phyloP scores from a whole-genome alignment of 2,113 vertebrate species.

The Amphiprion ocellaris region DNA sequence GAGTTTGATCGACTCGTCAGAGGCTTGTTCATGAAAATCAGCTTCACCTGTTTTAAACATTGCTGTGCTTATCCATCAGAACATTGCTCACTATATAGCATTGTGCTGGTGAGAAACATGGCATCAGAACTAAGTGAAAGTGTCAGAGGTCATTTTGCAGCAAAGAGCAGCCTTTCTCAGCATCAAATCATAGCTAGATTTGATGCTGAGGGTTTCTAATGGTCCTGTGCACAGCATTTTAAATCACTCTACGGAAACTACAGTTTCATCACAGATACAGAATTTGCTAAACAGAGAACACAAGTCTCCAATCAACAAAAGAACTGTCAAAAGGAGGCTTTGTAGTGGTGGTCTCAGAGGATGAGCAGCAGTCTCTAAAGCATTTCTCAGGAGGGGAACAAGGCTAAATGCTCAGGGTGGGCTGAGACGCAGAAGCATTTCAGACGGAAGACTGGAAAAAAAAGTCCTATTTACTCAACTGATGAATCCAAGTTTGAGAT shows the following conservation, averaged over 20 bases:
- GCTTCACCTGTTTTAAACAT: background rate
- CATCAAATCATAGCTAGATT: background rate
- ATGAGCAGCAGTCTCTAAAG: background rate
- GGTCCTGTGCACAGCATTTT: background rate
- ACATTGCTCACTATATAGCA: background rate
- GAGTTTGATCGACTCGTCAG: background rate
- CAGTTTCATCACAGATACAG: background rate
- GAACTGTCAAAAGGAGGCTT: too few relatives aligned
- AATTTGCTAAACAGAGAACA: too few relatives aligned
- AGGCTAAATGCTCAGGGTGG: too few relatives aligned
- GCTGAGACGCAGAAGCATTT: too few relatives aligned
- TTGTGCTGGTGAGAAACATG: background rate
- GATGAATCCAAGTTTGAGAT: too few relatives aligned
- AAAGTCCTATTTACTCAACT: too few relatives aligned
- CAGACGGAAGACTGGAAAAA: too few relatives aligned
- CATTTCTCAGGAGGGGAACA: background rate
- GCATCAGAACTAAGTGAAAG: background rate
- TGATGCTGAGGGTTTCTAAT: background rate
- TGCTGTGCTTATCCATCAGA: background rate
- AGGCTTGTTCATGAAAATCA: too few relatives aligned
- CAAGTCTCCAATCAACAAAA: too few relatives aligned
- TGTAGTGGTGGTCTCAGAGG: too few relatives aligned
- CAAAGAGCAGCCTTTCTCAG: background rate
- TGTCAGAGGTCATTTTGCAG: background rate
- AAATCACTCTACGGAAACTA: background rate